phyloP scores from a whole-genome alignment of 2,797 vertebrate species.

The Sebastes hubbsi region DNA sequence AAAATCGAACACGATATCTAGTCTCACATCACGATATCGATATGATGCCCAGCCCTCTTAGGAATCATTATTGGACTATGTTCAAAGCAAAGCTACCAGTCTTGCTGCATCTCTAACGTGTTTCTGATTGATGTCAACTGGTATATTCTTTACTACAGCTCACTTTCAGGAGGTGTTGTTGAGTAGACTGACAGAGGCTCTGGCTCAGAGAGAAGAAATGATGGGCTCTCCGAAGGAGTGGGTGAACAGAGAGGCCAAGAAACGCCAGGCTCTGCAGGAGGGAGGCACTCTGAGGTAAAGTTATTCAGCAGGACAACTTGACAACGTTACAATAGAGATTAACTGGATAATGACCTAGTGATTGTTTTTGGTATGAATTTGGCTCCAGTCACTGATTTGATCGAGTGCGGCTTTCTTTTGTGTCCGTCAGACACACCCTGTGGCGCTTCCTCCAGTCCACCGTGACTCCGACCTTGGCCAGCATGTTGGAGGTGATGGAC shows the following conservation, averaged over 20 bases:
- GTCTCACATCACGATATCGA: too few species aligned
- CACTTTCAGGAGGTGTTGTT: constrained; percentile 73
- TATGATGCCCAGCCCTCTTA: too few species aligned
- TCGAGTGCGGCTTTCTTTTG: not conserved
- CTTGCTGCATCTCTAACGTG: not conserved
- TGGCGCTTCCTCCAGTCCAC: constrained; percentile 79
- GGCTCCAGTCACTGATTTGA: not conserved
- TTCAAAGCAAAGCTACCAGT: too few species aligned
- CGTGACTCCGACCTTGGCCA: constrained; percentile 73
- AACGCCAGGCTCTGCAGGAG: constrained; percentile 79
- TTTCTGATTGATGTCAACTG: not conserved
- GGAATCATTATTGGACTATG: too few species aligned
- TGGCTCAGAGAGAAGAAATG: constrained; percentile 66
- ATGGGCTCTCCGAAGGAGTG: constrained; percentile 68
- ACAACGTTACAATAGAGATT: not conserved
- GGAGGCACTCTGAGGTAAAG: constrained; percentile 82
- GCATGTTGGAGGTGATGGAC: constrained; percentile 78
- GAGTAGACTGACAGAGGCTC: constrained; percentile 56
- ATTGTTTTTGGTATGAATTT: too few species aligned
- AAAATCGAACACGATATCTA: too few species aligned
- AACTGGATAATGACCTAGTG: too few species aligned
- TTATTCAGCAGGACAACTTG: not conserved
- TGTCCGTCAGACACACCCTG: constrained; percentile 75
- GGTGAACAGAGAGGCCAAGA: constrained; percentile 76
- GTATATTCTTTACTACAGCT: constrained; percentile 38